Conservation (phyloP, 2,113 vertebrate species). For the Otocyon megalotis region DNA sequence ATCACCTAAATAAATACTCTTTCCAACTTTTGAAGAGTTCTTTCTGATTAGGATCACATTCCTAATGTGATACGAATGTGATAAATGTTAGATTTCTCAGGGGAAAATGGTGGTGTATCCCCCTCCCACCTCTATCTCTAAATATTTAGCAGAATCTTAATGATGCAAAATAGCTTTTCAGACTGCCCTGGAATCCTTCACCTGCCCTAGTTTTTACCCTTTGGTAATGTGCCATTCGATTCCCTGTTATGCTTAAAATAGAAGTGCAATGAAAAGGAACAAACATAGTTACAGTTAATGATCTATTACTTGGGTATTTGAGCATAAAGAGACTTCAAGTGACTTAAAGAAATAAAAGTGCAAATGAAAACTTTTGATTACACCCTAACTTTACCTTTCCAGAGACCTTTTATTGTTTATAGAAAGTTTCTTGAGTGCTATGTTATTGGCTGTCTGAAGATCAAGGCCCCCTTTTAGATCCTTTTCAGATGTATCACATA, state of each 20-base stretch:
- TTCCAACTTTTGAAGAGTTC: not conserved
- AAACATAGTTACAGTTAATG: slow-evolving; percentile 48
- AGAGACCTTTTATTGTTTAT: slow-evolving; percentile 27
- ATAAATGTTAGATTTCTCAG: not conserved
- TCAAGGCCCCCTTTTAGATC: not conserved
- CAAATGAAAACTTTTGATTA: slow-evolving; percentile 52
- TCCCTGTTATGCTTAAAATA: slow-evolving; percentile 43
- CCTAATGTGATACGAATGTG: not conserved
- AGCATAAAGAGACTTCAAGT: slow-evolving; percentile 49
- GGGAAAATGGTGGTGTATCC: not conserved
- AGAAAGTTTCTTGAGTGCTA: not conserved
- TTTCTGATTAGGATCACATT: not conserved
- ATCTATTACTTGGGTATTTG: slow-evolving; percentile 53
- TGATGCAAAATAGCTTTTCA: not conserved
- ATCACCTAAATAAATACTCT: not conserved
- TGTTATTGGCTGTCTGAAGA: slow-evolving; percentile 27
- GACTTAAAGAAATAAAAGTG: slow-evolving; percentile 42
- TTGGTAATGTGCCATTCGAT: slow-evolving; percentile 21
- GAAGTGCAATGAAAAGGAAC: slow-evolving; percentile 63
- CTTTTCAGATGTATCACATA: not conserved
- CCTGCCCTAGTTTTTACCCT: not conserved
- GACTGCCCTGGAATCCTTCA: slow-evolving; percentile 57
- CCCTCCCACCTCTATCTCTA: not conserved
- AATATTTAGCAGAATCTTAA: slow-evolving; percentile 31
- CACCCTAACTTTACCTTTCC: slow-evolving; percentile 49